Evolutionary conservation across 2,797 vertebrate species (phyloP).

Genomic region (Capromys pilorides): DNA sequence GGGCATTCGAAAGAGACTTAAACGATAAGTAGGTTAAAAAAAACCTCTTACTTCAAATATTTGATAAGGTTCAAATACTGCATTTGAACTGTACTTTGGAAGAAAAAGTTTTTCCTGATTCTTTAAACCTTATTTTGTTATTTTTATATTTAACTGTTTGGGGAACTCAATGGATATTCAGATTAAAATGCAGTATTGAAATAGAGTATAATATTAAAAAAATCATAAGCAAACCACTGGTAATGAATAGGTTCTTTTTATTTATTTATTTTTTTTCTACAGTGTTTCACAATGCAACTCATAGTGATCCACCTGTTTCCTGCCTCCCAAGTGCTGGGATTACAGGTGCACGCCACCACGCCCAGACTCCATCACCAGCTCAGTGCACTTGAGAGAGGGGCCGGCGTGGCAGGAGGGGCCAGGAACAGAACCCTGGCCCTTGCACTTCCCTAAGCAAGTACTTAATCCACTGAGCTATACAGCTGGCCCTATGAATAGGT

Average conservation of each 20-base stretch:
- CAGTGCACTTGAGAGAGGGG: no score
- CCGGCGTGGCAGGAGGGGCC: no score
- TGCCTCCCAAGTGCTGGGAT: no score
- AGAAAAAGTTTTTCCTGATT: neutral
- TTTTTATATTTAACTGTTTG: conserved; percentile 13
- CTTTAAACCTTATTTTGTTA: neutral
- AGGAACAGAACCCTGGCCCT: no score
- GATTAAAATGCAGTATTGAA: neutral
- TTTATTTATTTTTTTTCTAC: no score
- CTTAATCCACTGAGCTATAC: no score
- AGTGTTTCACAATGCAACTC: no score
- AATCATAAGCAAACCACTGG: neutral
- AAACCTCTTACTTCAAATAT: neutral
- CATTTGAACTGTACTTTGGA: neutral
- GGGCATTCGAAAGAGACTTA: neutral
- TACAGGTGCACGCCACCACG: no score
- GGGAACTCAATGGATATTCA: neutral
- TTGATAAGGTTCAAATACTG: conserved; percentile 6
- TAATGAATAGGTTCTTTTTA: neutral
- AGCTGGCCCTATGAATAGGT: neutral
- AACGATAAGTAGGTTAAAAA: neutral
- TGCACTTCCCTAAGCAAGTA: no score
- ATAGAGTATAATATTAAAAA: neutral
- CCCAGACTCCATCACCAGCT: no score
- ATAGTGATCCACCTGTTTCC: no score